A percentile compares a stretch with the other conserved stretches of the same genome.
phyloP scores from a whole-genome alignment of 2,888 invertebrate genomes.

The Branchellion lobata region DNA sequence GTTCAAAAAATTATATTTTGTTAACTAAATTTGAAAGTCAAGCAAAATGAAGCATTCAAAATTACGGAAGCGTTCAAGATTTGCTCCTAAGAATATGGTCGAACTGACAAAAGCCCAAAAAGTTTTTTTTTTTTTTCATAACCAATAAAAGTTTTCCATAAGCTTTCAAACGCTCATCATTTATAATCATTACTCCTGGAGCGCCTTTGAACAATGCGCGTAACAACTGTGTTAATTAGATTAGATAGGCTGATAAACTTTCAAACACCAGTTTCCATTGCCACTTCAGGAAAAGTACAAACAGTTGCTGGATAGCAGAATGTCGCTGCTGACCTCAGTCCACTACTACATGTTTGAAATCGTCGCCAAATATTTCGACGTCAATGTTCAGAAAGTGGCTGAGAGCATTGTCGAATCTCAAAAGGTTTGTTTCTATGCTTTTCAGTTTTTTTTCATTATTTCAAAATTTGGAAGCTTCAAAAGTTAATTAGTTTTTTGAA shows the following conservation, averaged over 20 bases:
- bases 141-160: not conserved
- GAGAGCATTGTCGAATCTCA: not conserved
- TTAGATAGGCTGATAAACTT: too few relatives aligned
- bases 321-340: not conserved
- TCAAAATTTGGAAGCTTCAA: not conserved
- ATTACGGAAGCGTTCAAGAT: not conserved
- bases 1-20: not conserved
- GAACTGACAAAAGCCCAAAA: not conserved
- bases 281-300: not conserved
- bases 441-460: too few relatives aligned
- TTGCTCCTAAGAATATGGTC: not conserved
- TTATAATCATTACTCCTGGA: too few relatives aligned
- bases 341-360: conserved; percentile 15
- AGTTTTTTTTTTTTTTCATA: not conserved
- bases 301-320: not conserved
- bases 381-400: not conserved
- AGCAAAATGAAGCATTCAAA: not conserved
- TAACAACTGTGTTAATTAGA: too few relatives aligned
- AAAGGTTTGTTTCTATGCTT: not conserved
- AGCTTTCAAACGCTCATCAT: not conserved
- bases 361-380: conserved; percentile 2
- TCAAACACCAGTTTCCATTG: too few relatives aligned
- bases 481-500: not conserved
- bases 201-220: too few relatives aligned
- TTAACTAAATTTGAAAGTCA: not conserved